A percentile compares a stretch with the other conserved stretches of the same genome.
Evolutionary conservation across 2,888 invertebrate genomes (phyloP).

Genomic region (Pyrrhosoma nymphula): DNA sequence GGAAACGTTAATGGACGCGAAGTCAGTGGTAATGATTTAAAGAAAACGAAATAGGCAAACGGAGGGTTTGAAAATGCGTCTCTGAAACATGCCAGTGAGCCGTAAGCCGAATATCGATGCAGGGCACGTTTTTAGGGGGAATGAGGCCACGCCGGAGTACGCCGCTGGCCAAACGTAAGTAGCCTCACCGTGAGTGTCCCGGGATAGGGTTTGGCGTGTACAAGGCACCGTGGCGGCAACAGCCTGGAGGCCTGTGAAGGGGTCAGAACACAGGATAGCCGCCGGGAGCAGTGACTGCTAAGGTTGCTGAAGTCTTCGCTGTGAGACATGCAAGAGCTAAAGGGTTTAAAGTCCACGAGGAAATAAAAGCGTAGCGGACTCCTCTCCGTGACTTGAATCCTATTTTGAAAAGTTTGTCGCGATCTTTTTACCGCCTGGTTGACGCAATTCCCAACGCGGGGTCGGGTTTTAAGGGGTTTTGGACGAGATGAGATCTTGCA

Average conservation of each 20-base stretch:
- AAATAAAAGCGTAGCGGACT: background rate
- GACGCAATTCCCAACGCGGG: background rate
- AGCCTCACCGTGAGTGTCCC: background rate
- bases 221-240: background rate
- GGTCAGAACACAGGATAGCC: background rate
- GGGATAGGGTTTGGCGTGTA: background rate
- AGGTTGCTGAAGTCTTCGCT: background rate
- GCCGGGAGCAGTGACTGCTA: background rate
- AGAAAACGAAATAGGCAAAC: background rate
- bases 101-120: background rate
- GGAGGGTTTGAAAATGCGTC: background rate
- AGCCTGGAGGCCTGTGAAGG: background rate
- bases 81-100: background rate
- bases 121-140: background rate
- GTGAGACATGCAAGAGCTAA: background rate
- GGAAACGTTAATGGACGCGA: background rate
- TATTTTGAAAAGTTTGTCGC: background rate
- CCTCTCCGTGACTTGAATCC: background rate
- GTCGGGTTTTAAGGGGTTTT: background rate
- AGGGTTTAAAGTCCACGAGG: background rate
- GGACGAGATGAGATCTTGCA: background rate
- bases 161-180: background rate
- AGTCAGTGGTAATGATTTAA: background rate
- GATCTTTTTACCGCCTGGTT: background rate
- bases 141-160: too few species aligned